These are phyloP conservation scores for Andrena chrysosceles DNA, from an alignment of 2,888 invertebrate species.

Conservation along the genomic window DNA sequence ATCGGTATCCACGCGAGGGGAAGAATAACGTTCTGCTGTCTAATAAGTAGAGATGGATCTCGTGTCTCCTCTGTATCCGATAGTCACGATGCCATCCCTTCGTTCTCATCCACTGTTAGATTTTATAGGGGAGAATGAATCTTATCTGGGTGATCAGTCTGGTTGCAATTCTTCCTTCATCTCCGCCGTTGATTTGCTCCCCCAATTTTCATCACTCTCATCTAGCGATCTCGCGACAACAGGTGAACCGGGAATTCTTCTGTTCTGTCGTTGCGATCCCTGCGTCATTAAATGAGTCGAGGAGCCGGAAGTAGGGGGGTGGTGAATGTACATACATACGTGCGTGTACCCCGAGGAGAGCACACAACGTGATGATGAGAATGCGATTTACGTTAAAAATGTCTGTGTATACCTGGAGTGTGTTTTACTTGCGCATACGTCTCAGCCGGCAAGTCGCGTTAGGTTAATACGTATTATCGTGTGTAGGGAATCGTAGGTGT, in stretches of 20 bases:
- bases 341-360: conserved; percentile 72
- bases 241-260: conserved; percentile 19
- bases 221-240: conserved; percentile 31
- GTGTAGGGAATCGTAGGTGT: conserved; percentile 77
- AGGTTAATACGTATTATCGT: conserved; percentile 79
- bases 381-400: conserved; percentile 61
- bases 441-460: conserved; percentile 80
- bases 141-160: not conserved
- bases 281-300: conserved; percentile 40
- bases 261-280: conserved; percentile 48
- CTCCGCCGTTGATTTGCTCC: conserved; percentile 13
- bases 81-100: not conserved
- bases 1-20: not conserved
- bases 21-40: not conserved
- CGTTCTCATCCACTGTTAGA: conserved; percentile 5
- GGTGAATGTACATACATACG: conserved; percentile 71
- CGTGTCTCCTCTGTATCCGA: not conserved
- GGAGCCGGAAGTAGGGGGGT: conserved; percentile 15
- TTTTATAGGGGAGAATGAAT: not conserved
- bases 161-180: conserved; percentile 11
- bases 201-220: conserved; percentile 36
- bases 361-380: conserved; percentile 64
- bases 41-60: too few species aligned
- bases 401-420: conserved; percentile 69
- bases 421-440: conserved; percentile 76